phyloP scores from a whole-genome alignment of 2,797 vertebrate genomes.

The Muraenolepis orangiensis region DNA sequence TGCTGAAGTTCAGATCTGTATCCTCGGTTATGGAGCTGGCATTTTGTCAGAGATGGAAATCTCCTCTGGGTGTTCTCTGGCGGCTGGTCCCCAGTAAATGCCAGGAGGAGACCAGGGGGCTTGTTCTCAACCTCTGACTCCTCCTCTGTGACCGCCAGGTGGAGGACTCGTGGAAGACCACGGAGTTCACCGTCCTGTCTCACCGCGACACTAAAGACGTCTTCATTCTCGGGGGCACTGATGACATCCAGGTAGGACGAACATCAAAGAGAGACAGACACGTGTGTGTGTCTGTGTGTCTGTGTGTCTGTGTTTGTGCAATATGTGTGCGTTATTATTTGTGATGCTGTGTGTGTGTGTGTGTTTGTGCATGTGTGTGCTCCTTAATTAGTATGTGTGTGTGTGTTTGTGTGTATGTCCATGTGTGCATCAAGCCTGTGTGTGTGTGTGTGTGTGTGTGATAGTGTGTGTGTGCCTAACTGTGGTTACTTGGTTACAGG shows the following conservation, averaged over 20 bases:
- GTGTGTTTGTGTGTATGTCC: neutral
- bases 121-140: neutral
- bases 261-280: neutral
- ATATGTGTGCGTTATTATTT: conserved; percentile 22
- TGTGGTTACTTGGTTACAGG: conserved; percentile 56
- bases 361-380: conserved; percentile 4
- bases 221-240: conserved; percentile 81
- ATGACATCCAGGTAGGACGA: conserved; percentile 78
- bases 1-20: neutral
- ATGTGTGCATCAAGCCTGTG: conserved; percentile 6
- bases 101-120: neutral
- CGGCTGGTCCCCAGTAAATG: neutral
- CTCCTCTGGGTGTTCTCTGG: neutral
- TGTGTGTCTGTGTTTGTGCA: conserved; percentile 14
- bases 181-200: conserved; percentile 75
- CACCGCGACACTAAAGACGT: conserved; percentile 78
- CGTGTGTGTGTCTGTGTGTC: conserved; percentile 10
- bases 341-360: conserved; percentile 1
- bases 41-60: neutral
- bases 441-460: conserved; percentile 27
- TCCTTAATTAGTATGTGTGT: no score
- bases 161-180: conserved; percentile 79
- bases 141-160: conserved; percentile 55
- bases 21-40: neutral
- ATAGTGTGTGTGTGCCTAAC: neutral